A percentile compares a stretch with the other conserved stretches of the same genome.
These are phyloP conservation scores for Melanotaenia pygmaea DNA, from an alignment of 2,797 vertebrate species.

Conservation along the genomic window DNA sequence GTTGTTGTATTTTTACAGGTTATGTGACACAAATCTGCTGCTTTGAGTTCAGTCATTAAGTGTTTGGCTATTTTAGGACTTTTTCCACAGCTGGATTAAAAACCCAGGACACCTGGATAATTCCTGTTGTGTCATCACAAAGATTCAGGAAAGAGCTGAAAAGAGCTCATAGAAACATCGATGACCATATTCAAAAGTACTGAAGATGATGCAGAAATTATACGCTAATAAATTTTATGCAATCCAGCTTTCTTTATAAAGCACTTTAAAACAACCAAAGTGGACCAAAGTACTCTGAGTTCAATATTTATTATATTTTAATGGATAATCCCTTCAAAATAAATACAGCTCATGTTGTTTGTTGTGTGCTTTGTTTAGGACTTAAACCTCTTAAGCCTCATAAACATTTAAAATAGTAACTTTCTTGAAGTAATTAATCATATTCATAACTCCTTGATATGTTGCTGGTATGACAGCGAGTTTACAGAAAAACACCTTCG, in stretches of 20 bases:
- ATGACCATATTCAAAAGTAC: too few relatives aligned
- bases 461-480: background rate
- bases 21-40: too few relatives aligned
- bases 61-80: too few relatives aligned
- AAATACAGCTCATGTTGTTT: background rate
- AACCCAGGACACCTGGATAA: too few relatives aligned
- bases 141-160: too few relatives aligned
- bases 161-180: too few relatives aligned
- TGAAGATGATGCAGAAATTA: too few relatives aligned
- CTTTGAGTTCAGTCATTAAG: too few relatives aligned
- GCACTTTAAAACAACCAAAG: too few relatives aligned
- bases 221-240: background rate
- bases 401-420: constrained; percentile 10
- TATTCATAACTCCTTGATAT: background rate
- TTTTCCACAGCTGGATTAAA: too few relatives aligned
- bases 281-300: constrained; percentile 11
- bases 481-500: background rate
- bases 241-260: background rate
- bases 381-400: background rate
- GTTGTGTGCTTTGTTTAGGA: constrained; percentile 22
- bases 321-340: constrained; percentile 33
- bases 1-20: background rate
- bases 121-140: too few relatives aligned
- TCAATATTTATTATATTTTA: constrained; percentile 41
- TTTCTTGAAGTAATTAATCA: background rate